Evolutionary conservation across 1,140 invertebrate species (phyloP).

Genomic region (Ctenoplectra terminalis): DNA sequence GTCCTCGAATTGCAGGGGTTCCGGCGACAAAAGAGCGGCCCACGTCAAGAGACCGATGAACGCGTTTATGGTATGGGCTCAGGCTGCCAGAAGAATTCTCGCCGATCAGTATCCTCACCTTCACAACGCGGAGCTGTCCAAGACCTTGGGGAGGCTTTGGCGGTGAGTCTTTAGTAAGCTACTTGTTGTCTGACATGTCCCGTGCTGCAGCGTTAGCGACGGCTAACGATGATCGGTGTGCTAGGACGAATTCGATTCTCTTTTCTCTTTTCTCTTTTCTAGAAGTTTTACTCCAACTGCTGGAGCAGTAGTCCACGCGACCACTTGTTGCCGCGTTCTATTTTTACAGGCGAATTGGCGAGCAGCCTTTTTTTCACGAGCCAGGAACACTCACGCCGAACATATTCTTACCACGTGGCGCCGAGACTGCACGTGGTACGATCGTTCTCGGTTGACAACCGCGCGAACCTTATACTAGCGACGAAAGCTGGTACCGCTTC

Average conservation of each 20-base stretch:
- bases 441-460: slow-evolving; percentile 32
- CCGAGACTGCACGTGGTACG: slow-evolving; percentile 63
- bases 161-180: slow-evolving; percentile 91
- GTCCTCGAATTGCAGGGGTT: slow-evolving; percentile 83
- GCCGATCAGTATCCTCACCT: slow-evolving; percentile 95
- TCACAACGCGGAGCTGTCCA: slow-evolving; percentile 96
- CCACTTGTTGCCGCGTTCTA: slow-evolving; percentile 62
- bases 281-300: not conserved
- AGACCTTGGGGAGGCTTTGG: slow-evolving; percentile 95
- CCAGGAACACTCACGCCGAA: slow-evolving; percentile 34
- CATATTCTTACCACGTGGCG: slow-evolving; percentile 64
- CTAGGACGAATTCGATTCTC: no score
- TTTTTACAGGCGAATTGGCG: slow-evolving; percentile 58
- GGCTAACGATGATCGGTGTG: no score
- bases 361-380: slow-evolving; percentile 28
- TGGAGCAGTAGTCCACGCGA: slow-evolving; percentile 41
- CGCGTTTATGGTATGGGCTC: slow-evolving; percentile 98
- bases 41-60: slow-evolving; percentile 98
- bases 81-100: slow-evolving; percentile 93
- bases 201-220: no score
- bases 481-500: no score
- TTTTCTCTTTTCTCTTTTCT: no score
- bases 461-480: not conserved
- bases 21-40: slow-evolving; percentile 95
- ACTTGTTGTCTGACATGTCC: no score